phyloP scores from a whole-genome alignment of 53 echinoderm and acorn worm species.

The Echinometra lucunter region DNA sequence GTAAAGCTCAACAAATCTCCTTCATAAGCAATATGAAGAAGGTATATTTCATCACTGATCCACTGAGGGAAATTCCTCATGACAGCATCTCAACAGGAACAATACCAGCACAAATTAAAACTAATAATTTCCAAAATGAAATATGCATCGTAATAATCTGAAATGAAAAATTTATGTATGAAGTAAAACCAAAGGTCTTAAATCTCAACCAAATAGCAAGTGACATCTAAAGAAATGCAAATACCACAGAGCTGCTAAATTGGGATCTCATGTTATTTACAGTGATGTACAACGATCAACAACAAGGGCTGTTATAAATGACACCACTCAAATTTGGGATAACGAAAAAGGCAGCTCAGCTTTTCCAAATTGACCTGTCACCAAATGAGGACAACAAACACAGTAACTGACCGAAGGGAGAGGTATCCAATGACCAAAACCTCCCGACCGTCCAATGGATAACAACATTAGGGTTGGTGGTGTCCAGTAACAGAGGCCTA shows the following conservation, averaged over 20 bases:
- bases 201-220: not conserved
- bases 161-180: too few species aligned
- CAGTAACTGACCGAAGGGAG: not conserved
- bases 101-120: not conserved
- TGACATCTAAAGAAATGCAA: not conserved
- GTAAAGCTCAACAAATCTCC: not conserved
- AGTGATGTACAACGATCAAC: not conserved
- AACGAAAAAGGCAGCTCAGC: constrained; percentile 2
- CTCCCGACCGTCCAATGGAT: not conserved
- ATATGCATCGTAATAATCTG: not conserved
- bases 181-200: too few species aligned
- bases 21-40: too few species aligned
- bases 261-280: not conserved
- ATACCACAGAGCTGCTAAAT: not conserved
- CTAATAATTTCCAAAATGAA: not conserved
- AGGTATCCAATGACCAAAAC: not conserved
- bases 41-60: too few species aligned
- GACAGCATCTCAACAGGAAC: not conserved
- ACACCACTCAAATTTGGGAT: not conserved
- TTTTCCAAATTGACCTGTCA: constrained; percentile 37
- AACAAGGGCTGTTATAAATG: not conserved
- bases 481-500: not conserved
- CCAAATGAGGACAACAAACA: constrained; percentile 6
- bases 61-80: not conserved
- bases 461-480: constrained; percentile 20